These are phyloP conservation scores for Lathamus discolor DNA, from an alignment of 2,113 vertebrate species.

Conservation along the genomic window DNA sequence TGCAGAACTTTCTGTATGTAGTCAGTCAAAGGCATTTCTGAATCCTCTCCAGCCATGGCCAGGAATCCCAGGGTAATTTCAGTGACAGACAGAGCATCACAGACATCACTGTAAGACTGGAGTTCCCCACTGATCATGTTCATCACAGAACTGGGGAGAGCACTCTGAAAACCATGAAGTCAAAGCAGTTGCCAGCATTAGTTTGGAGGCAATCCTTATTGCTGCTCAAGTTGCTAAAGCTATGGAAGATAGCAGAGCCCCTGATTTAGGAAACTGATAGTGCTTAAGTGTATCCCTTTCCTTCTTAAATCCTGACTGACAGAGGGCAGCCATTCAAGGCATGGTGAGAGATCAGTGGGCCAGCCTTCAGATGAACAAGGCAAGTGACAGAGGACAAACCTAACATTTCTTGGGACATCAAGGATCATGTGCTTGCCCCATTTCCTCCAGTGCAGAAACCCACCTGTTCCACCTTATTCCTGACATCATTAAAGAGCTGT, in stretches of 20 bases:
- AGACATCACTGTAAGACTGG: slow-evolving; percentile 89
- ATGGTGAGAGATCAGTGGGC: rapidly evolving
- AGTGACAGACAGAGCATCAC: slow-evolving; percentile 84
- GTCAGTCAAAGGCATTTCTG: slow-evolving; percentile 75
- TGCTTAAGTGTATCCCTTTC: not conserved
- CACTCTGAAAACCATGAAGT: slow-evolving; percentile 63
- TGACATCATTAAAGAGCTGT: slow-evolving; percentile 83
- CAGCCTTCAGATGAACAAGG: not conserved
- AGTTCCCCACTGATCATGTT: slow-evolving; percentile 81
- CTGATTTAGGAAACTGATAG: not conserved
- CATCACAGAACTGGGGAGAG: slow-evolving; percentile 77
- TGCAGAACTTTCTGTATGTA: slow-evolving; percentile 85
- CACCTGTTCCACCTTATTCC: slow-evolving; percentile 85
- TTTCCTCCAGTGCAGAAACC: not conserved
- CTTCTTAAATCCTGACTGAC: not conserved
- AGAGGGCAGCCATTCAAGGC: not conserved
- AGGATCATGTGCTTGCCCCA: not conserved
- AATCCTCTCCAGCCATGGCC: slow-evolving; percentile 83
- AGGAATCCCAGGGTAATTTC: slow-evolving; percentile 90
- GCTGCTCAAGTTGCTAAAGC: not conserved
- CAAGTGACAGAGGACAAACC: not conserved
- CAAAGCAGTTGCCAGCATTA: not conserved
- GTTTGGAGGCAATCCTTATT: not conserved
- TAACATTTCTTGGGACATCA: not conserved
- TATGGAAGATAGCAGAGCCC: not conserved